Conservation (phyloP, 2,888 invertebrate genomes). For the Philonicus albiceps region DNA sequence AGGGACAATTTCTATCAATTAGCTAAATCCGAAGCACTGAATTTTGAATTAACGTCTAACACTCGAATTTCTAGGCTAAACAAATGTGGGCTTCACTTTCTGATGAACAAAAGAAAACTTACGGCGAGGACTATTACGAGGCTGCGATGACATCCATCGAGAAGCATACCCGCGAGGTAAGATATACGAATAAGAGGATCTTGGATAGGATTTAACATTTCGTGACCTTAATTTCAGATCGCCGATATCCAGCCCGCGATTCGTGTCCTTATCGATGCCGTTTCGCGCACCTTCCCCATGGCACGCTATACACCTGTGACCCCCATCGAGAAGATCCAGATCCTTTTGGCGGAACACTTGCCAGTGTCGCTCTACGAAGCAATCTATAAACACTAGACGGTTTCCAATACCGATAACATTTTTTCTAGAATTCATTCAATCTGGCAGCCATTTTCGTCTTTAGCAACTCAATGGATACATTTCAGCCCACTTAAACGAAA, state of each 20-base stretch:
- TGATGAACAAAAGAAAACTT: constrained; percentile 79
- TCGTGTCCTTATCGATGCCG: constrained; percentile 78
- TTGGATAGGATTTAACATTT: not conserved
- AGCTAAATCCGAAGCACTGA: not conserved
- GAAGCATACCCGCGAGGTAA: constrained; percentile 74
- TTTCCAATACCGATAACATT: not conserved
- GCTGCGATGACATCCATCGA: constrained; percentile 79
- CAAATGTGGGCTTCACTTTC: constrained; percentile 83
- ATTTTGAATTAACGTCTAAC: constrained; percentile 46
- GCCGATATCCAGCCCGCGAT: constrained; percentile 80
- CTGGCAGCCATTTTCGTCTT: not conserved
- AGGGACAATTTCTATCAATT: not conserved
- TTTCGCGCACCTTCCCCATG: constrained; percentile 83
- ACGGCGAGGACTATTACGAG: constrained; percentile 85
- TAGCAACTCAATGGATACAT: not conserved
- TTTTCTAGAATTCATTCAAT: not conserved
- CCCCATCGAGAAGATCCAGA: constrained; percentile 79
- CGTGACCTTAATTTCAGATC: constrained; percentile 64
- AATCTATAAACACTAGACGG: constrained; percentile 66
- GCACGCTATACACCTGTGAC: constrained; percentile 85
- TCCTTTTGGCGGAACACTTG: constrained; percentile 81
- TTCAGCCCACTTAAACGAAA: constrained; percentile 2
- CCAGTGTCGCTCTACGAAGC: constrained; percentile 83
- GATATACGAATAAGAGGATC: not conserved
- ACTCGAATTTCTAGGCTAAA: constrained; percentile 67